Conservation (phyloP, 2,113 vertebrate genomes). For the Rattus rattus region DNA sequence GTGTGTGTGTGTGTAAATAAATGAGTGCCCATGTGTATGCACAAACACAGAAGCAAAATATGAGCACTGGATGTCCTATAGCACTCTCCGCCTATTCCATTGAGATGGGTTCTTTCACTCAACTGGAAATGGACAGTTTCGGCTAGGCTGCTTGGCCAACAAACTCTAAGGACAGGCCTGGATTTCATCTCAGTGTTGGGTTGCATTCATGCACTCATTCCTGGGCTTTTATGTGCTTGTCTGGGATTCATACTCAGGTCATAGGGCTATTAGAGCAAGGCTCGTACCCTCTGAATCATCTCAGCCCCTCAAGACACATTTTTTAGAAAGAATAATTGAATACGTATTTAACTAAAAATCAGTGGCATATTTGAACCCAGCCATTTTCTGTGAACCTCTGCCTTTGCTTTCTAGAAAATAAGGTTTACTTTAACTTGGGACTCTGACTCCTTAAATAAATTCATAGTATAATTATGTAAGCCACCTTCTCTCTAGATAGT, state of each 20-base stretch:
- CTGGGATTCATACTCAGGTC: not conserved
- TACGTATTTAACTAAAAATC: not conserved
- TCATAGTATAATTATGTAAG: not conserved
- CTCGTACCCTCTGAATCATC: not conserved
- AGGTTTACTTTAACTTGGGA: not conserved
- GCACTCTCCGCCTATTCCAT: too few relatives aligned
- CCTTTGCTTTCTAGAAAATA: not conserved
- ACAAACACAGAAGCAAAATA: too few relatives aligned
- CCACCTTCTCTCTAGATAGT: not conserved
- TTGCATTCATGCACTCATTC: not conserved
- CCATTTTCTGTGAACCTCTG: not conserved
- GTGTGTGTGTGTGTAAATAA: too few relatives aligned
- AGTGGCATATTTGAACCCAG: not conserved
- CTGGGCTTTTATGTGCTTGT: not conserved
- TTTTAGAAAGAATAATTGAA: not conserved
- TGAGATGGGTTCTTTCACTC: not conserved
- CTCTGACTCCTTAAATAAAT: not conserved
- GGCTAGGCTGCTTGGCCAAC: too few relatives aligned
- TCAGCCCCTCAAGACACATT: not conserved
- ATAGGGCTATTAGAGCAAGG: not conserved
- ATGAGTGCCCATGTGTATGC: too few relatives aligned
- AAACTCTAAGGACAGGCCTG: not conserved
- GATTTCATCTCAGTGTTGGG: not conserved
- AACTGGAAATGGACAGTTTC: not conserved
- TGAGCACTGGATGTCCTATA: not conserved